These are phyloP conservation scores for Brotula barbata DNA, from an alignment of 2,797 vertebrate species.

Conservation along the genomic window DNA sequence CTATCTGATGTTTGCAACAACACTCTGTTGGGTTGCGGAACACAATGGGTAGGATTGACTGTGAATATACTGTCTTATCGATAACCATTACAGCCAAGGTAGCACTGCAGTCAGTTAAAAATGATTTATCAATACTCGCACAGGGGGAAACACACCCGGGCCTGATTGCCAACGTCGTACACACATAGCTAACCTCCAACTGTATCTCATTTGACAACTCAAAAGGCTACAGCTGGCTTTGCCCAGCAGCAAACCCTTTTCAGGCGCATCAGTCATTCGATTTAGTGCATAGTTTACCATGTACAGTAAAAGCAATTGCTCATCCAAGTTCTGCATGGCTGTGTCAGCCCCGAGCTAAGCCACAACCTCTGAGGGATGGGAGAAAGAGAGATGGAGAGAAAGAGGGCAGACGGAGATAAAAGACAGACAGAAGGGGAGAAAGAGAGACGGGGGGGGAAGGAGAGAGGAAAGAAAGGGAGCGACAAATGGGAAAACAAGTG, in stretches of 20 bases:
- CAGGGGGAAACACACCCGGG: constrained; percentile 52
- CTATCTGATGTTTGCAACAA: constrained; percentile 46
- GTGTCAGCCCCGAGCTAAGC: constrained; percentile 69
- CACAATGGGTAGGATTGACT: constrained; percentile 67
- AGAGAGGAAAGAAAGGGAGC: constrained; percentile 29
- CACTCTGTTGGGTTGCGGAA: constrained; percentile 39
- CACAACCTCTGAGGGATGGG: constrained; percentile 66
- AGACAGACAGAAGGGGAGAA: constrained; percentile 12
- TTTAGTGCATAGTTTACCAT: constrained; percentile 68
- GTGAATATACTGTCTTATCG: constrained; percentile 71
- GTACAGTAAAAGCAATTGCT: constrained; percentile 71
- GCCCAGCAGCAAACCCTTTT: constrained; percentile 65
- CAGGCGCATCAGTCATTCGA: constrained; percentile 67
- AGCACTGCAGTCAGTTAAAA: constrained; percentile 72
- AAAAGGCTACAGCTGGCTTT: constrained; percentile 59
- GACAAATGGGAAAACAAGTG: constrained; percentile 68
- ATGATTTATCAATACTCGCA: constrained; percentile 74
- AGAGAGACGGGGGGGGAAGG: constrained; percentile 12
- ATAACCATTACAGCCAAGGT: constrained; percentile 72
- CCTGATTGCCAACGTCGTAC: constrained; percentile 47
- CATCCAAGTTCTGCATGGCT: constrained; percentile 65
- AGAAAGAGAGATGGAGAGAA: constrained; percentile 41
- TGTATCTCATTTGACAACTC: constrained; percentile 62
- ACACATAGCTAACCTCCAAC: constrained; percentile 45
- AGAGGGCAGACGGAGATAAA: constrained; percentile 39